Base-by-base conservation (phyloP, 2,797 vertebrate genomes). In the Semaprochilodus insignis region DNA sequence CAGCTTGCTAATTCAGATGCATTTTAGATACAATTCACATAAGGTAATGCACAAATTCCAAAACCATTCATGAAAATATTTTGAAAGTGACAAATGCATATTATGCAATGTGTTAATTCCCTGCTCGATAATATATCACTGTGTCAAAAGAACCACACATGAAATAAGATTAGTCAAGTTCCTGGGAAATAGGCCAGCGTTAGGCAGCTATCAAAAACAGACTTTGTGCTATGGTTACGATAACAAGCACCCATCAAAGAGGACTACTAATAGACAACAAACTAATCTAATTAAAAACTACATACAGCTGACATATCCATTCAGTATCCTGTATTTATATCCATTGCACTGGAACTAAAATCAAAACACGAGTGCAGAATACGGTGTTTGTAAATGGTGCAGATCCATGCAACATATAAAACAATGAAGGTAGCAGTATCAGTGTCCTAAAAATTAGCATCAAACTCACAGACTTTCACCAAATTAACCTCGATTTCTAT, bases 91-190 rank as follows among this genome's bases (percentile, higher is more conserved):
- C n/a, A 74, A 25, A 25, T 44, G 21, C 16, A 51, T 71, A 34
- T 27, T 77, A 23, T 14, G n/a, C n/a, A 34, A 34, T 5, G 59
- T 65, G 72, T 78, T 74, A 5, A 44, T 67, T 72, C 44, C 10
- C 40, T 63, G 65, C 75, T 80, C 72, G 73, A 65, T 79, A 78
- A 78, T 81, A 81, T 65, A 77, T 34, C 76, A 51, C 23, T 59
- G 19, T 40, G 36, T 76, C 73, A 77, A 75, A 77, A 73, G 60
- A 85, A 79, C 67, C 13, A 67, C 15, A 36, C 63, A 66, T 8
- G 63, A 74, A 74, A 54, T 25, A 25, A 54, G 74, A 52, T 75
- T 77, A 55, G 65, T 36, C 70, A 66, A 72, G 40, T 77, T 78
- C 19, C 74, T 59, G 77, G 31, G 73, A 72, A 81, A 81, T 51